Conservation (phyloP, 92 coral and sea anemone genomes). For the Epizoanthus stellaris region DNA sequence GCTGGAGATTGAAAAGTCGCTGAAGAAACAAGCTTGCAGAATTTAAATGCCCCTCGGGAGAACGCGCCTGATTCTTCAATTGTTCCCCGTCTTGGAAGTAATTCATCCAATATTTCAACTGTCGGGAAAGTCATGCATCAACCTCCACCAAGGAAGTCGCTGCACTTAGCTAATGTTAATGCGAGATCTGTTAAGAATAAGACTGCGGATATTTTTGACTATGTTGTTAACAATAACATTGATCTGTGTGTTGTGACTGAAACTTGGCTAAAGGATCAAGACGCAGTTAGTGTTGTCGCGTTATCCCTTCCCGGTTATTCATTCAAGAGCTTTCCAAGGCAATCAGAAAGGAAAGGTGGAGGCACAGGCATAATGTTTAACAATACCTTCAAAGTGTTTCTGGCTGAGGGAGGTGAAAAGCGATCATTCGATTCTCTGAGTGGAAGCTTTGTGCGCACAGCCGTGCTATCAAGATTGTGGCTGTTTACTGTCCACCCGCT, state of each 20-base stretch:
- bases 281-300: slow-evolving; percentile 22
- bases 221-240: slow-evolving; percentile 19
- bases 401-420: not conserved
- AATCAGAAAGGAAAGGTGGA: not conserved
- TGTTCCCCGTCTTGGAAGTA: no score
- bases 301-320: not conserved
- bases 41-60: no score
- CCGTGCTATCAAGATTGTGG: not conserved
- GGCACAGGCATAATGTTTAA: not conserved
- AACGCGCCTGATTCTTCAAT: no score
- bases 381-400: not conserved
- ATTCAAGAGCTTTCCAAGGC: not conserved
- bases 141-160: no score
- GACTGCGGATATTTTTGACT: slow-evolving; percentile 22
- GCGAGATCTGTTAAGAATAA: slow-evolving; percentile 33
- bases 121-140: no score
- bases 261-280: slow-evolving; percentile 25
- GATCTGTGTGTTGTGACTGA: slow-evolving; percentile 31
- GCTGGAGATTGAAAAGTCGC: no score
- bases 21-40: no score
- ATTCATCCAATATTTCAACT: no score
- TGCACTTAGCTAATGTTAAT: slow-evolving; percentile 27
- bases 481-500: slow-evolving; percentile 4
- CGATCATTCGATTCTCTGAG: not conserved
- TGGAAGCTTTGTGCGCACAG: not conserved